Evolutionary conservation across 2,113 vertebrate genomes (phyloP).

Genomic region (Andinoacara biseriatus): DNA sequence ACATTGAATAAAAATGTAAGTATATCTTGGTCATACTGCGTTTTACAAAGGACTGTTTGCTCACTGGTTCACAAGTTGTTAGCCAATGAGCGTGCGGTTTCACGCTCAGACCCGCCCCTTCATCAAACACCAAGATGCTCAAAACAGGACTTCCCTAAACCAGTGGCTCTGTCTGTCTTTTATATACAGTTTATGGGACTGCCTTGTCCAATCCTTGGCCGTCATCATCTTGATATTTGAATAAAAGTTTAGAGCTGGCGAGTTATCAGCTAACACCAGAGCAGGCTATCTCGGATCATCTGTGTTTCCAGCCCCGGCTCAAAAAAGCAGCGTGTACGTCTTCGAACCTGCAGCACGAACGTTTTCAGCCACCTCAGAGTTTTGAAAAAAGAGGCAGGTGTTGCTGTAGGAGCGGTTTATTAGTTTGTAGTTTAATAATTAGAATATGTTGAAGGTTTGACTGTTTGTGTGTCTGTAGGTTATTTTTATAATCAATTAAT

Average conservation of each 20-base stretch:
- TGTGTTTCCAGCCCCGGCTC: fast-evolving
- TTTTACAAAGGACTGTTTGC: no score
- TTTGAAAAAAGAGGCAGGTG: not conserved
- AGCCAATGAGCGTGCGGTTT: no score
- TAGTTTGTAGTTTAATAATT: not conserved
- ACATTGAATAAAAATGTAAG: no score
- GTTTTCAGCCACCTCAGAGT: not conserved
- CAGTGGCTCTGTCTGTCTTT: not conserved
- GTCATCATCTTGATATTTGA: not conserved
- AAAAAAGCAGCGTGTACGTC: fast-evolving
- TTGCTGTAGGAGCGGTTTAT: not conserved
- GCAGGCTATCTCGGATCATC: not conserved
- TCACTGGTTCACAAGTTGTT: no score
- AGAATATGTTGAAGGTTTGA: not conserved
- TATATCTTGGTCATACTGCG: no score
- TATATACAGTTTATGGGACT: not conserved
- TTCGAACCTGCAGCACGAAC: not conserved
- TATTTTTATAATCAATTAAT: not conserved
- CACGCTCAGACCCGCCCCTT: no score
- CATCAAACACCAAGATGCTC: not conserved
- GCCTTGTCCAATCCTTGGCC: not conserved
- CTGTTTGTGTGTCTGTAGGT: fast-evolving
- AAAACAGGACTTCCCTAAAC: not conserved
- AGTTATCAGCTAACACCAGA: not conserved
- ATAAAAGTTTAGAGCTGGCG: not conserved